A percentile compares a stretch with the other conserved stretches of the same genome.
phyloP scores from a whole-genome alignment of 2,888 invertebrate genomes.

The Epistrophe eligans region DNA sequence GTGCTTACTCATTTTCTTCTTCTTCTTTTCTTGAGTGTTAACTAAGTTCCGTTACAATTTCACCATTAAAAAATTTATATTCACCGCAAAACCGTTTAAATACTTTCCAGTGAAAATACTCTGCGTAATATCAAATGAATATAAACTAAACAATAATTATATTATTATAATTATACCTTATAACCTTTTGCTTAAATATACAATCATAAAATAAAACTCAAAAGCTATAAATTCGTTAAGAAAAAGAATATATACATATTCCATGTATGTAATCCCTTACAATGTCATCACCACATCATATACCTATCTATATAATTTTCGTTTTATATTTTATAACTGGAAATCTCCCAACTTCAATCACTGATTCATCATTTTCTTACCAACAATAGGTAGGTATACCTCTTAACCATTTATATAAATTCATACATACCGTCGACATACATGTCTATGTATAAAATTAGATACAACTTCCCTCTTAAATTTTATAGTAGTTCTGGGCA shows the following conservation, averaged over 20 bases:
- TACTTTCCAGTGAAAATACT: neutral
- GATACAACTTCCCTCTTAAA: constrained; percentile 8
- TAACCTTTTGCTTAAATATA: neutral
- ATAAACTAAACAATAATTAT: constrained; percentile 4
- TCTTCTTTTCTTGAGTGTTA: too few relatives aligned
- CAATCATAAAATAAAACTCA: constrained; percentile 1
- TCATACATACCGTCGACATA: too few relatives aligned
- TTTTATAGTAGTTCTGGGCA: constrained; percentile 28
- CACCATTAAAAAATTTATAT: neutral
- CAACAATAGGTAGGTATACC: neutral
- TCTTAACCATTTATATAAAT: neutral
- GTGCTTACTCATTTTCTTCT: too few relatives aligned
- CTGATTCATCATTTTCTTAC: constrained; percentile 25
- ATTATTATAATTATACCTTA: constrained; percentile 12
- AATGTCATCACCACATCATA: constrained; percentile 15
- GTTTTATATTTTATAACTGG: constrained; percentile 6
- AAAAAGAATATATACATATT: neutral
- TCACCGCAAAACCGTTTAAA: neutral
- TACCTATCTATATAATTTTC: neutral
- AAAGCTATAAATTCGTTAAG: constrained; percentile 1
- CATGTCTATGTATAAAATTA: neutral
- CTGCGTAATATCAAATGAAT: neutral
- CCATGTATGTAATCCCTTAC: neutral
- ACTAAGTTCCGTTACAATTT: neutral
- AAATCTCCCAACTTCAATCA: constrained; percentile 18